These are phyloP conservation scores for Lagopus muta DNA, from an alignment of 2,113 vertebrate genomes.

Conservation along the genomic window DNA sequence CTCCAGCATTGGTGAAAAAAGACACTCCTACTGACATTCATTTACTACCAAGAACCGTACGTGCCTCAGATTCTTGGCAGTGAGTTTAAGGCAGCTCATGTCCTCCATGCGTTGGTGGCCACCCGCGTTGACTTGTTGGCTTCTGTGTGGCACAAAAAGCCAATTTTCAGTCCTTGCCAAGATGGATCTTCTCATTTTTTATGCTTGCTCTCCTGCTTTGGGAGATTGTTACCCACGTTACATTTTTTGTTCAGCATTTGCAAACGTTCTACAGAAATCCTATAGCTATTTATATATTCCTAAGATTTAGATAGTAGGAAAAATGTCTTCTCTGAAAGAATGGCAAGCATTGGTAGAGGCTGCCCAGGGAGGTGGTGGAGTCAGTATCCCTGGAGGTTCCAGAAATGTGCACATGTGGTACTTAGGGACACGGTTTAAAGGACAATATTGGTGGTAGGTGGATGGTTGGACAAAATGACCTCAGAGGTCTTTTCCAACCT, in stretches of 20 bases:
- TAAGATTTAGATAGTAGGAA: background rate
- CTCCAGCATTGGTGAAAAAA: background rate
- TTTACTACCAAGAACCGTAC: background rate
- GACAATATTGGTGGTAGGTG: too few relatives aligned
- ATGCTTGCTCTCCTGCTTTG: background rate
- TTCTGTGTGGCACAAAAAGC: background rate
- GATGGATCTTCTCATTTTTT: background rate
- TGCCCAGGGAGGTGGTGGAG: too few relatives aligned
- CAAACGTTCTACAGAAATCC: background rate
- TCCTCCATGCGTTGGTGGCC: background rate
- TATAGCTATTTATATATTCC: background rate
- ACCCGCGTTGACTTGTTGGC: background rate
- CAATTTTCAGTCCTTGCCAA: background rate
- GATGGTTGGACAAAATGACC: background rate
- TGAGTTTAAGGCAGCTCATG: background rate
- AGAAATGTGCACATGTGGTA: too few relatives aligned
- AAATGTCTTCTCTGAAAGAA: too few relatives aligned
- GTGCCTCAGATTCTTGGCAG: background rate
- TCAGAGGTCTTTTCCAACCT: background rate
- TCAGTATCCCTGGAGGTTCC: too few relatives aligned
- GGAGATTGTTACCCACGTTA: background rate
- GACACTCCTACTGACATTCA: fast-evolving
- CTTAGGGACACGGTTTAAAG: too few relatives aligned
- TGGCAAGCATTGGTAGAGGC: too few relatives aligned
- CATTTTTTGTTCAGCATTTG: background rate